phyloP scores from a whole-genome alignment of 1,140 invertebrate species.

The Achatina immaculata region DNA sequence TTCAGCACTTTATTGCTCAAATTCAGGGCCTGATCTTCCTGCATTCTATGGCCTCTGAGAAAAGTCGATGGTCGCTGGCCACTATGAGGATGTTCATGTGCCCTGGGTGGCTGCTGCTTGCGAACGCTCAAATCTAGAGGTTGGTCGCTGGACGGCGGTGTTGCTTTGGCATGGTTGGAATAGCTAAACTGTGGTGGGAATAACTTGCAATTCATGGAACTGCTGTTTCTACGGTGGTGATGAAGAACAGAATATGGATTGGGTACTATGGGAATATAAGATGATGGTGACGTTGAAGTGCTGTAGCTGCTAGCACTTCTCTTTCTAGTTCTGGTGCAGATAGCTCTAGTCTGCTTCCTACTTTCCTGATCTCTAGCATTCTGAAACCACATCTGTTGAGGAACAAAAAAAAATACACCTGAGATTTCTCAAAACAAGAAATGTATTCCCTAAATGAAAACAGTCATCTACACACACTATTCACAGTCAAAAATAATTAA shows the following conservation, averaged over 20 bases:
- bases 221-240: conserved; percentile 15
- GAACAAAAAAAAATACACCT: too few species aligned
- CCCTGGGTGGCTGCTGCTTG: conserved; percentile 63
- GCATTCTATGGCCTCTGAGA: not conserved
- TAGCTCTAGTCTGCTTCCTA: not conserved
- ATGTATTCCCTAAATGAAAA: too few species aligned
- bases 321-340: not conserved
- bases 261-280: conserved; percentile 65
- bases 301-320: conserved; percentile 47
- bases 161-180: conserved; percentile 7
- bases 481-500: too few species aligned
- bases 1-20: conserved; percentile 51
- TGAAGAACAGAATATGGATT: conserved; percentile 45
- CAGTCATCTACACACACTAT: too few species aligned
- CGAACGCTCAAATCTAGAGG: conserved; percentile 91
- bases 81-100: conserved; percentile 45
- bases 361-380: not conserved
- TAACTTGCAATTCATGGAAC: not conserved
- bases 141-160: conserved; percentile 65
- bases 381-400: not conserved
- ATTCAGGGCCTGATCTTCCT: conserved; percentile 60
- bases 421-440: too few species aligned
- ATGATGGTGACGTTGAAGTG: conserved; percentile 42
- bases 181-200: not conserved
- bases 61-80: not conserved